Percentiles rank a stretch among this genome's conserved stretches.
phyloP scores from a whole-genome alignment of 2,888 invertebrate species.

The Cephonodes hylas region DNA sequence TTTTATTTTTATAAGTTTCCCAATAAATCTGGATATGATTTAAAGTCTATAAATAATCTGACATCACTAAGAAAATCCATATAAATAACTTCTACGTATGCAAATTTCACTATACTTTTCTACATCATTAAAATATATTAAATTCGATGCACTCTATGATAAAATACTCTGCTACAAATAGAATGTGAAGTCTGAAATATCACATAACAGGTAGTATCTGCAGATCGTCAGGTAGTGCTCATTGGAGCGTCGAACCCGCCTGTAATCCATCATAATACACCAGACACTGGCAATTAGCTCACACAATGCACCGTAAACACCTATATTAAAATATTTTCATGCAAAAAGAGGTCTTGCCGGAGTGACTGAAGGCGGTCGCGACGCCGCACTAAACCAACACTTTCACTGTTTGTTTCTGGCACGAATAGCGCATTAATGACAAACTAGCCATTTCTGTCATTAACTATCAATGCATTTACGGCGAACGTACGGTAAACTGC shows the following conservation, averaged over 20 bases:
- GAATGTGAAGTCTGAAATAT: background rate
- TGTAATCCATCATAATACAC: constrained; percentile 13
- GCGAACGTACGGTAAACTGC: background rate
- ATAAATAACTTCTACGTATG: too few relatives aligned
- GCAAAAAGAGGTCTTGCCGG: constrained; percentile 49
- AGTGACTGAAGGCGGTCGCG: constrained; percentile 47
- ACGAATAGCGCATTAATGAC: constrained; percentile 38
- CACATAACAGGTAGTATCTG: constrained; percentile 5
- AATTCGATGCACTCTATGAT: too few relatives aligned
- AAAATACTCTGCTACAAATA: too few relatives aligned
- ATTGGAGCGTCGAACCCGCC: constrained; percentile 5
- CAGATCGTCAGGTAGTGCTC: background rate
- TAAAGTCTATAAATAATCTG: too few relatives aligned
- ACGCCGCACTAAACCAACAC: constrained; percentile 45
- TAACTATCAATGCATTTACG: background rate
- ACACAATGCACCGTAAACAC: constrained; percentile 9
- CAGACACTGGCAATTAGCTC: constrained; percentile 13
- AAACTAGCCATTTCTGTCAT: constrained; percentile 13
- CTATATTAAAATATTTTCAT: constrained; percentile 54
- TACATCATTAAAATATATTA: too few relatives aligned
- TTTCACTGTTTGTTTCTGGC: constrained; percentile 71
- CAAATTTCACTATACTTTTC: too few relatives aligned
- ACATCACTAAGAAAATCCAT: too few relatives aligned
- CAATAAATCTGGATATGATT: too few relatives aligned
- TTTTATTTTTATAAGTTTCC: too few relatives aligned